phyloP scores from a whole-genome alignment of 2,113 vertebrate species.

The Trochalopteron elliotii region DNA sequence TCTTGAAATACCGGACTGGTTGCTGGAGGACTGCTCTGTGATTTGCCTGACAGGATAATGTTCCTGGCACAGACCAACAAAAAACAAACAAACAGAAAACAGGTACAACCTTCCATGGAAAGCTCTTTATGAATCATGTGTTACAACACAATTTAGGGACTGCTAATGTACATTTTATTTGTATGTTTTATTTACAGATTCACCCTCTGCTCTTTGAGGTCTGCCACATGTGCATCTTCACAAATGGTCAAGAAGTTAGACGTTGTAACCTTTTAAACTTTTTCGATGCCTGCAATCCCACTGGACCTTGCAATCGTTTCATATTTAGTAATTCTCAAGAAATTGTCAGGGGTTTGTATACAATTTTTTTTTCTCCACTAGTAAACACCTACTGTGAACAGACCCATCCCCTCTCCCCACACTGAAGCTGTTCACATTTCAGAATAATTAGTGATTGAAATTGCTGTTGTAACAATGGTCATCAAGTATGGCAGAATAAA shows the following conservation, averaged over 20 bases:
- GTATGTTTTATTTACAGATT: neutral
- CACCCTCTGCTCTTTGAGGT: neutral
- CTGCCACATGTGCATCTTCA: neutral
- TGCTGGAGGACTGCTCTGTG: neutral
- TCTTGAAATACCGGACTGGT: constrained; percentile 26
- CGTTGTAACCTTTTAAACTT: neutral
- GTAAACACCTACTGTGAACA: neutral
- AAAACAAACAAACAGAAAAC: neutral
- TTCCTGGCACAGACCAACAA: constrained; percentile 23
- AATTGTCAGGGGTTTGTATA: neutral
- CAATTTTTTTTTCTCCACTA: neutral
- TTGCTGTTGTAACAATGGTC: neutral
- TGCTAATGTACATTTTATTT: neutral
- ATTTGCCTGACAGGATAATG: constrained; percentile 1
- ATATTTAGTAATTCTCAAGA: neutral
- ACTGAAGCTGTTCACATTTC: neutral
- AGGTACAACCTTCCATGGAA: neutral
- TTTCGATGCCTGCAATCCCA: neutral
- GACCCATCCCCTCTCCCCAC: neutral
- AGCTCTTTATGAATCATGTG: neutral
- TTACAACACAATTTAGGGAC: neutral
- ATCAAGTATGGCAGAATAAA: neutral
- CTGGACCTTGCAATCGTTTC: neutral
- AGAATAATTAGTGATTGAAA: neutral
- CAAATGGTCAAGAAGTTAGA: neutral